Percentiles rank a stretch among this genome's conserved stretches.
Evolutionary conservation across 2,888 invertebrate species (phyloP).

Genomic region (Eilema depressum): DNA sequence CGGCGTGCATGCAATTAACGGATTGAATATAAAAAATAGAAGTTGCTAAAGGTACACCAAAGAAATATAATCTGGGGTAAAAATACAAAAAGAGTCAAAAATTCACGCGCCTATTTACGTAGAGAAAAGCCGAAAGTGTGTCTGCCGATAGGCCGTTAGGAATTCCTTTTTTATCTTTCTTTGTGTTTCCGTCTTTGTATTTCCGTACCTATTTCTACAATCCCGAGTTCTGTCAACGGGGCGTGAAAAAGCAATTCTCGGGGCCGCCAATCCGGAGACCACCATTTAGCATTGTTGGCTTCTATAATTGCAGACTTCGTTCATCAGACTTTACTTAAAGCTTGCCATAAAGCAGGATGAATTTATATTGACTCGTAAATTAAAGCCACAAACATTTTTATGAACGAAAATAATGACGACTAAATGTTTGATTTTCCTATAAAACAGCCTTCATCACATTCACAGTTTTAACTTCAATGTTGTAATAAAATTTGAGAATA

Average conservation of each 20-base stretch:
- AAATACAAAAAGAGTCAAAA: neutral
- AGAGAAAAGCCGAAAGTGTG: neutral
- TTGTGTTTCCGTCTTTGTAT: neutral
- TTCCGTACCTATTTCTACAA: neutral
- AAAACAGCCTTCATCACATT: neutral
- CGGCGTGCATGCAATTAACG: too few relatives aligned
- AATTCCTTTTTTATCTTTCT: neutral
- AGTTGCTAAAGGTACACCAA: too few relatives aligned
- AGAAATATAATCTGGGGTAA: too few relatives aligned
- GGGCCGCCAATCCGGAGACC: neutral
- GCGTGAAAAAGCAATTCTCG: neutral
- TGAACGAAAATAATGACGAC: neutral
- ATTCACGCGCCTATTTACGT: neutral
- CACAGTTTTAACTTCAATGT: neutral
- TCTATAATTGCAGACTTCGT: neutral
- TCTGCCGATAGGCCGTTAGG: constrained; percentile 1
- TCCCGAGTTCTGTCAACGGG: neutral
- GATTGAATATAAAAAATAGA: too few relatives aligned
- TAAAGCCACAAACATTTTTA: neutral
- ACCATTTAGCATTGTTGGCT: neutral
- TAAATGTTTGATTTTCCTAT: neutral
- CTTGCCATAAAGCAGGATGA: neutral
- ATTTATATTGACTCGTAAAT: neutral
- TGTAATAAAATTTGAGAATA: neutral
- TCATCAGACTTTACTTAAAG: neutral